Base-by-base conservation (phyloP, 2,888 invertebrate genomes). In the Priocnemis perturbator region DNA sequence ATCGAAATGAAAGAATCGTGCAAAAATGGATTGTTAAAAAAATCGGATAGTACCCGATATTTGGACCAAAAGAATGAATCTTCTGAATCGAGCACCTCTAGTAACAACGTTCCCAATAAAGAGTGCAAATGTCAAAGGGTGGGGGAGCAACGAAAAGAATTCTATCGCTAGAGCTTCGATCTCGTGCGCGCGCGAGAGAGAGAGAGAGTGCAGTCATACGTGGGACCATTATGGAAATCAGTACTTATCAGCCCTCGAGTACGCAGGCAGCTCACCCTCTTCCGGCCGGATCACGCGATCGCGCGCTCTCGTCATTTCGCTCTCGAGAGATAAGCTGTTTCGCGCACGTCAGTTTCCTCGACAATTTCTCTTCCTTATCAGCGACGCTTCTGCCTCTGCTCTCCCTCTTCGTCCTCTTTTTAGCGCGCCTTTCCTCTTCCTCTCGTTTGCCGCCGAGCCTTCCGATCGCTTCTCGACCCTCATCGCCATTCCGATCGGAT, bases 161-260 rank as follows among this genome's bases (percentile, higher is more conserved):
- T 37, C 37, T 37, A 11, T 7, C 7, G 14, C 11, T 1, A 9
- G 14, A 37, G 37, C 7, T 9, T 14, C 19, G 44, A n/a, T n/a
- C n/a, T n/a, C n/a, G 17, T 48, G 55, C 53, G 30, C 30, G 21
- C n/a, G n/a, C n/a, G n/a, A 59, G 47, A n/a, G n/a, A n/a, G n/a
- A 3, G 9, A 50, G 19, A 65, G 65, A 77, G 69, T 70, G 73
- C 74, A 73, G 76, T 74, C 78, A 77, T 80, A 78, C 78, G 76
- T 72, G 83, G 78, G 53, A 72, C 81, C 83, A 83, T 83, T 83
- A 83, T 83, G 83, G 83, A 83, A 83, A 83, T 83, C 82, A 80
- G 79, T 77, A 83, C 82, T 83, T 83, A 83, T 83, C 83, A 77
- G 76, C 55, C 72, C 37, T 37, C 37, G 37, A 37, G 7, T 37